Base-by-base conservation (phyloP, 2,888 invertebrate genomes). In the Phyto melanocephala region DNA sequence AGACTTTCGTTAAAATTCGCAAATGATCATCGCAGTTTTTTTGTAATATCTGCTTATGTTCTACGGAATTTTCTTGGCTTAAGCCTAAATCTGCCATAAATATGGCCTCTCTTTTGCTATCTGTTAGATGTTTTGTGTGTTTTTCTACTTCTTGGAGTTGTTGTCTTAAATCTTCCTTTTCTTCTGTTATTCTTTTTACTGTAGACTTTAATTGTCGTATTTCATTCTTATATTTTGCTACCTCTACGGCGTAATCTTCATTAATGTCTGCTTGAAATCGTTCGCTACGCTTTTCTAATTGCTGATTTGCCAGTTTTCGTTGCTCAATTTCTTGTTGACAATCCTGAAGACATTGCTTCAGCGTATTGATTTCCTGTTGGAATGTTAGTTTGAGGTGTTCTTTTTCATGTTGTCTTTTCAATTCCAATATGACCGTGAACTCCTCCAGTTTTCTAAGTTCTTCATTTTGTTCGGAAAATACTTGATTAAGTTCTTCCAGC, bases 401-500 rank as follows among this genome's bases (percentile, higher is more conserved):
- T 37, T 68, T 52, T 82, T 84, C 84, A 20, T 77, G 47, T 35
- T 60, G 67, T 20, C 72, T 63, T 72, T 77, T 71, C 24, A 52
- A 22, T 28, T 86, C 86, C 17, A 85, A 83, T 50, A 84, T 58
- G 1, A 63, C 58, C 0, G 85, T 86, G 0, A 86, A 24, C 65
- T 86, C 76, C 72, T 90, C 90, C 35, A 90, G 68, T 37, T 86
- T 81, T 15, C 85, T 80, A 17, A 90, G 74, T 62, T 90, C 87
- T 7, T 86, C 84, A 65, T 90, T 90, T 84, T 90, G 90, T 6
- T 86, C 84, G 1, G 86, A 87, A 60, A 90, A 90, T 0, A 90
- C 85, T 50, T 87, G 84, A 77, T 90, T 90, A 0, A 90, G 83
- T 67, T 87, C 86, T 62, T 90, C 89, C 68, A 90, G 78, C 42